Evolutionary conservation across 2,888 invertebrate genomes (phyloP).

Genomic region (Megastigmus dorsalis): DNA sequence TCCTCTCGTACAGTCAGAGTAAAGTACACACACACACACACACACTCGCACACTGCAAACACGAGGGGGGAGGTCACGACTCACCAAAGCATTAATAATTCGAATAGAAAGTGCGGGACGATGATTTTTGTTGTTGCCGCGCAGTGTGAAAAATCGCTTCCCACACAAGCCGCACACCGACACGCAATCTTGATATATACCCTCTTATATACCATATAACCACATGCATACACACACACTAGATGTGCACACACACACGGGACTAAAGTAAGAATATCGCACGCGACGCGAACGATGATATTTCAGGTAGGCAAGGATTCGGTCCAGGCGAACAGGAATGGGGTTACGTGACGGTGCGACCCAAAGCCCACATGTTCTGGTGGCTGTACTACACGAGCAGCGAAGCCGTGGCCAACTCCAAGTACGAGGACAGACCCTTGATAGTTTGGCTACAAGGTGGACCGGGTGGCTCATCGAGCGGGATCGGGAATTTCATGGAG

Average conservation of each 20-base stretch:
- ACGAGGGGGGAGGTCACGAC: no score
- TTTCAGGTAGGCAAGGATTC: conserved; percentile 57
- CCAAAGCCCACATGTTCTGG: conserved; percentile 76
- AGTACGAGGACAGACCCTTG: conserved; percentile 69
- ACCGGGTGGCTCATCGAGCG: conserved; percentile 77
- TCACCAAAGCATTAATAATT: no score
- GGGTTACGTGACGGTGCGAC: conserved; percentile 75
- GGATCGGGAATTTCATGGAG: conserved; percentile 79
- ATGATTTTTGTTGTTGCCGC: no score
- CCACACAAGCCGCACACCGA: no score
- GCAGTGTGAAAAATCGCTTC: no score
- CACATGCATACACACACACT: background rate
- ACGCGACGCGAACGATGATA: no score
- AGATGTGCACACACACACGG: background rate
- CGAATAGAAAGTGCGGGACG: no score
- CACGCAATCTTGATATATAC: background rate
- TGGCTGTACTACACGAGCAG: conserved; percentile 75
- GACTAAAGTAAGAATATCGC: no score
- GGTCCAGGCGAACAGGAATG: conserved; percentile 73
- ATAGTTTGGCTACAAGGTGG: conserved; percentile 78
- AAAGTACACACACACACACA: no score
- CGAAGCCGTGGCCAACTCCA: conserved; percentile 57
- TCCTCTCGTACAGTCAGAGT: no score
- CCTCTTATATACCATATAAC: background rate
- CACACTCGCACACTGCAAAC: no score